phyloP scores from a whole-genome alignment of 2,888 invertebrate genomes.

The Psococerastis gibbosa region DNA sequence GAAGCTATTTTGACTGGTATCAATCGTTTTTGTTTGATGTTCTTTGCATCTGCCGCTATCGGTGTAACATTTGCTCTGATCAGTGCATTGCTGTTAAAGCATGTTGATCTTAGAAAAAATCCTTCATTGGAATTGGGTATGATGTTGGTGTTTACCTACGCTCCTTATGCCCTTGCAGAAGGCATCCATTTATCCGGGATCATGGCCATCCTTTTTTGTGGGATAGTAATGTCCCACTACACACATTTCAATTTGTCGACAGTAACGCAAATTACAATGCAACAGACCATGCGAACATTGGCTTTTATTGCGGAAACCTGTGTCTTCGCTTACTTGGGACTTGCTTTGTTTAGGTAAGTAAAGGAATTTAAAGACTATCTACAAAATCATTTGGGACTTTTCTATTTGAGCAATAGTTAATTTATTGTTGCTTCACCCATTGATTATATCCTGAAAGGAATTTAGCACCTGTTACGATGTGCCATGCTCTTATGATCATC shows the following conservation, averaged over 20 bases:
- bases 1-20: conserved; percentile 78
- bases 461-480: too few species aligned
- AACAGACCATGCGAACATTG: conserved; percentile 92
- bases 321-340: conserved; percentile 93
- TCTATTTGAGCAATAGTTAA: too few species aligned
- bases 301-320: conserved; percentile 97
- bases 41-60: conserved; percentile 94
- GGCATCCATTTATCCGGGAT: conserved; percentile 91
- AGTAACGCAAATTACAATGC: conserved; percentile 97
- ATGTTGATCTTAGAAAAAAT: conserved; percentile 89
- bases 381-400: background rate
- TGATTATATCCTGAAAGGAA: too few species aligned
- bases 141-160: conserved; percentile 96
- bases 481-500: too few species aligned
- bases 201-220: conserved; percentile 98
- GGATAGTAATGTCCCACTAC: conserved; percentile 99
- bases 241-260: conserved; percentile 97
- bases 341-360: conserved; percentile 42
- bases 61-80: conserved; percentile 88
- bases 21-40: conserved; percentile 86
- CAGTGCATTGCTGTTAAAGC: conserved; percentile 81
- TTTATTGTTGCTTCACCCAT: too few species aligned
- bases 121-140: conserved; percentile 97
- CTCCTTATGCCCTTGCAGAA: conserved; percentile 95
- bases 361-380: conserved; percentile 6